phyloP scores from a whole-genome alignment of 2,888 invertebrate species.

The Hydropsyche betteni region DNA sequence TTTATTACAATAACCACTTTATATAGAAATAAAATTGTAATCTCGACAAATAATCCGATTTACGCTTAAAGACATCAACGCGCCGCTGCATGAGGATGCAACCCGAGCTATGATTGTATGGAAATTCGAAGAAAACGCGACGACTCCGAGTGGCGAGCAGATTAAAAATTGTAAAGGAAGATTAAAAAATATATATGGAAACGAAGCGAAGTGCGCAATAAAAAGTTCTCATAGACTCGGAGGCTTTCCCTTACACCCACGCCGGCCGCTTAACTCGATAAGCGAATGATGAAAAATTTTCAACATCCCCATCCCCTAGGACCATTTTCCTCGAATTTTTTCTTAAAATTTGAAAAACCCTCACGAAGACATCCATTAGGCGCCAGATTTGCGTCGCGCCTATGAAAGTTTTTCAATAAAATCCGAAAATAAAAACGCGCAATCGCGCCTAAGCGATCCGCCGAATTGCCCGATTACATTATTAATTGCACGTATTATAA shows the following conservation, averaged over 20 bases:
- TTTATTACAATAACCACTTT: too few relatives aligned
- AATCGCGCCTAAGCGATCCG: too few relatives aligned
- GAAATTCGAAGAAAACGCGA: not conserved
- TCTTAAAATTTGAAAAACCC: not conserved
- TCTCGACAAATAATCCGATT: not conserved
- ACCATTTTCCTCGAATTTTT: not conserved
- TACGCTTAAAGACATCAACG: not conserved
- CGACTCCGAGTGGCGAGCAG: not conserved
- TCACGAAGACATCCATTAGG: not conserved
- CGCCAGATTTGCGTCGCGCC: not conserved
- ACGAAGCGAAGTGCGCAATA: slow-evolving; percentile 6
- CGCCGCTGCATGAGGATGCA: not conserved
- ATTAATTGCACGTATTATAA: not conserved
- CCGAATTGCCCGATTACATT: not conserved
- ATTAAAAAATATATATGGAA: not conserved
- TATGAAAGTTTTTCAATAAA: slow-evolving; percentile 1
- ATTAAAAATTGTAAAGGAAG: slow-evolving; percentile 3
- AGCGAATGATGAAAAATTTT: slow-evolving; percentile 14
- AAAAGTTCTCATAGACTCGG: not conserved
- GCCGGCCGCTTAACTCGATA: slow-evolving; percentile 14
- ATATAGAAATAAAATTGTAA: too few relatives aligned
- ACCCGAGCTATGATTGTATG: not conserved
- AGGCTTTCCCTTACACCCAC: slow-evolving; percentile 8
- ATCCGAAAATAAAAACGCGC: too few relatives aligned
- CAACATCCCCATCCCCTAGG: not conserved